Percentiles rank a stretch among this genome's conserved stretches.
Conservation (phyloP, 1,140 invertebrate species). For the Drosophila arawakana region DNA sequence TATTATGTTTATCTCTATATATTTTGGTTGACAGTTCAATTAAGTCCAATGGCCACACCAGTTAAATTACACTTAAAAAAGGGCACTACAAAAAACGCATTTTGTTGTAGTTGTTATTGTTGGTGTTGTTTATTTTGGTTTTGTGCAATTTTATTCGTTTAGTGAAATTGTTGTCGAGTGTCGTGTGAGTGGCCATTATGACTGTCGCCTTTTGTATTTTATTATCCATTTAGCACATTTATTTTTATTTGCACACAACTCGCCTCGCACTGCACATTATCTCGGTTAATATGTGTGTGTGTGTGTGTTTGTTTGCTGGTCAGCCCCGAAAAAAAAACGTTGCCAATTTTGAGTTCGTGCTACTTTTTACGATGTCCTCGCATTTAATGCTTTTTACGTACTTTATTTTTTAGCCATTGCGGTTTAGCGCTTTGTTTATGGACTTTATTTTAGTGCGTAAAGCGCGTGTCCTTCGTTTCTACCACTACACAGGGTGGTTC, state of each 20-base stretch:
- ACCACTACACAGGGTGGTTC: conserved; percentile 23
- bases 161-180: conserved; percentile 33
- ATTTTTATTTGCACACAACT: conserved; percentile 70
- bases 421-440: conserved; percentile 54
- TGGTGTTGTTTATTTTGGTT: conserved; percentile 38
- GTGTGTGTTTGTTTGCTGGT: conserved; percentile 54
- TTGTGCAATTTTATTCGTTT: conserved; percentile 44
- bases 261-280: conserved; percentile 63
- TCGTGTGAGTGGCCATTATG: conserved; percentile 70
- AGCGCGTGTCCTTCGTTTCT: conserved; percentile 29
- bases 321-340: conserved; percentile 53
- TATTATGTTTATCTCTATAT: conserved; percentile 68
- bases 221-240: conserved; percentile 83
- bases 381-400: conserved; percentile 64
- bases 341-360: conserved; percentile 55
- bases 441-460: conserved; percentile 54
- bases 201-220: conserved; percentile 76
- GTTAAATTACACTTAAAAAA: conserved; percentile 79
- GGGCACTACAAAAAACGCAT: conserved; percentile 35
- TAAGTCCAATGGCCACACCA: conserved; percentile 76
- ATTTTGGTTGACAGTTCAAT: conserved; percentile 77
- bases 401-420: conserved; percentile 80
- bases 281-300: conserved; percentile 54
- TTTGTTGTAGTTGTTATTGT: too few species aligned
- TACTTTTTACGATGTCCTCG: conserved; percentile 43